phyloP scores from a whole-genome alignment of 2,888 invertebrate species.

The Diaphora mendica region DNA sequence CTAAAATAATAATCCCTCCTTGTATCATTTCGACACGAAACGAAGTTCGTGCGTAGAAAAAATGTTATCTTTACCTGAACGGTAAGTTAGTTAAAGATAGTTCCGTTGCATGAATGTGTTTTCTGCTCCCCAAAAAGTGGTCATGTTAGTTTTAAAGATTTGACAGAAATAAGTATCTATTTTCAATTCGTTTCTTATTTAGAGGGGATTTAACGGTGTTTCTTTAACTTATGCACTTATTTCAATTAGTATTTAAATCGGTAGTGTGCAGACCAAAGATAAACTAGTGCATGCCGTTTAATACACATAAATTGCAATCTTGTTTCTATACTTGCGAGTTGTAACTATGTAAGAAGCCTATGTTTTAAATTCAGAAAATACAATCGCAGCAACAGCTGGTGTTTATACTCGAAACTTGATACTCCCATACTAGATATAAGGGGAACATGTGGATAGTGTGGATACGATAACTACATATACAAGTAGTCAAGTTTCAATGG shows the following conservation, averaged over 20 bases:
- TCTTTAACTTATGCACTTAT: slow-evolving; percentile 5
- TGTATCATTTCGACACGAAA: slow-evolving; percentile 54
- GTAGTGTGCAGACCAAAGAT: slow-evolving; percentile 19
- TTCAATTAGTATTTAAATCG: slow-evolving; percentile 16
- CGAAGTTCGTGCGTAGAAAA: slow-evolving; percentile 56
- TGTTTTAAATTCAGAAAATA: slow-evolving; percentile 50
- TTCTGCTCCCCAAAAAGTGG: slow-evolving; percentile 41
- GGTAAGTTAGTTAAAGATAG: slow-evolving; percentile 57
- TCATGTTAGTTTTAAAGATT: slow-evolving; percentile 42
- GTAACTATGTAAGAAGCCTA: slow-evolving; percentile 38
- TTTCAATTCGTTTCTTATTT: slow-evolving; percentile 12
- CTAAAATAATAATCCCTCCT: slow-evolving; percentile 79
- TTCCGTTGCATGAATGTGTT: slow-evolving; percentile 59
- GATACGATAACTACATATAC: slow-evolving; percentile 66
- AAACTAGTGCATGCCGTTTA: slow-evolving; percentile 25
- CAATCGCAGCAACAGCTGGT: slow-evolving; percentile 53
- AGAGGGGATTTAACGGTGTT: not conserved
- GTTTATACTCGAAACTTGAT: slow-evolving; percentile 60
- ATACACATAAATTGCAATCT: slow-evolving; percentile 40
- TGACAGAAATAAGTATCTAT: slow-evolving; percentile 44
- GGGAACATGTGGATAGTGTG: slow-evolving; percentile 49
- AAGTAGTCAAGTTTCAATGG: slow-evolving; percentile 64
- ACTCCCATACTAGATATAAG: slow-evolving; percentile 48
- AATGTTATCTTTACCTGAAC: slow-evolving; percentile 64
- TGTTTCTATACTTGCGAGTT: slow-evolving; percentile 33